Conservation (phyloP, 2,113 vertebrate species). For the Sceloporus tristichus region DNA sequence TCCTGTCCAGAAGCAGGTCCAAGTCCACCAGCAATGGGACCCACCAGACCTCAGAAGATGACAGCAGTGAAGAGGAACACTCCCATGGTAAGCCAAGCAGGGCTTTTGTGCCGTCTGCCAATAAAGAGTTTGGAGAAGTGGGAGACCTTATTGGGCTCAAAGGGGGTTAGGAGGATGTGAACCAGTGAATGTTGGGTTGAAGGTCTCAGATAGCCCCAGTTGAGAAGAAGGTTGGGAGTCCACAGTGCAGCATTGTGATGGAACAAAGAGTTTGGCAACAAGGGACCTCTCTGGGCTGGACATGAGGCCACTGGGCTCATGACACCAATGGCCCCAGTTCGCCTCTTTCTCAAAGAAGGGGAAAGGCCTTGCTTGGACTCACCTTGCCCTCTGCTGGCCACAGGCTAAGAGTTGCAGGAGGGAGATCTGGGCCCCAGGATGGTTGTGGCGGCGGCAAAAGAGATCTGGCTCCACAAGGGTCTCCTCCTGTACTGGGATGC, state of each 20-base stretch:
- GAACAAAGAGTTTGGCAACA: conserved; percentile 15
- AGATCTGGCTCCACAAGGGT: neutral
- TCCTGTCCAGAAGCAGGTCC: conserved; percentile 89
- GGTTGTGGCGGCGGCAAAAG: neutral
- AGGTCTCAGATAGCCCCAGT: neutral
- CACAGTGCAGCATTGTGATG: neutral
- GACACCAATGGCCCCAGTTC: neutral
- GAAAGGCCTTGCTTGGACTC: neutral
- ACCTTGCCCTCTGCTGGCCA: conserved; percentile 9
- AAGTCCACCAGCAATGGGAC: conserved; percentile 88
- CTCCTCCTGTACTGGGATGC: neutral
- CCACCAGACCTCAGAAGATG: conserved; percentile 79
- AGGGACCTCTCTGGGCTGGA: neutral
- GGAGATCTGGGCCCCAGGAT: neutral
- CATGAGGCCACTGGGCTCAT: neutral
- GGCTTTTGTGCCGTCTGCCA: neutral
- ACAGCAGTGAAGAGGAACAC: conserved; percentile 83
- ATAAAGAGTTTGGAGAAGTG: neutral
- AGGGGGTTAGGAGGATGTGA: neutral
- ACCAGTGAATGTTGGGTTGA: neutral
- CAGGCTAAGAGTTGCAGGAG: neutral
- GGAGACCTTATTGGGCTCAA: neutral
- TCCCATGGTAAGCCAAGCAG: conserved; percentile 73
- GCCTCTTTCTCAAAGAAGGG: neutral
- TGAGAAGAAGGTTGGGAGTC: neutral